A percentile compares a stretch with the other conserved stretches of the same genome.
phyloP scores from a whole-genome alignment of 2,797 vertebrate species.

The Percopsis omiscomaycus region DNA sequence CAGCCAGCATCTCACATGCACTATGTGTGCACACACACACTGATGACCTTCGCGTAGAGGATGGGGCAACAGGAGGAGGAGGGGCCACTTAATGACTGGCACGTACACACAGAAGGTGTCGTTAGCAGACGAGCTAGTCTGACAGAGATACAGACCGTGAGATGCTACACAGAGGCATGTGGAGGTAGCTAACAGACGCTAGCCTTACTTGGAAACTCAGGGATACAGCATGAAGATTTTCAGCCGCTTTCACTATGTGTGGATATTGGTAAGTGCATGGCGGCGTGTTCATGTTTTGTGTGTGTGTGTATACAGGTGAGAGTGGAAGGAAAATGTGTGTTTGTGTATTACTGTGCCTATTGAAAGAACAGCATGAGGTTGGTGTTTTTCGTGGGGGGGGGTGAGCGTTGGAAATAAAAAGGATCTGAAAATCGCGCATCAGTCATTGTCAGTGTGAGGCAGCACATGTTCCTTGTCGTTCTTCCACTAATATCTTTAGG shows the following conservation, averaged over 20 bases:
- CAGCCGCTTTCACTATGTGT: slow-evolving; percentile 87
- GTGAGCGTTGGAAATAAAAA: not conserved
- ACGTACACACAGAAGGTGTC: slow-evolving; percentile 26
- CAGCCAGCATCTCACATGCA: slow-evolving; percentile 6
- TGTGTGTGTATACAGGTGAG: not conserved
- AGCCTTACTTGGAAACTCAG: slow-evolving; percentile 3
- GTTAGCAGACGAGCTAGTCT: slow-evolving; percentile 20
- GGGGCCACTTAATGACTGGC: slow-evolving; percentile 25
- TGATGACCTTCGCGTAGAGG: slow-evolving; percentile 50
- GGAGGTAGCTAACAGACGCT: slow-evolving; percentile 28
- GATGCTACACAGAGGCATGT: not conserved
- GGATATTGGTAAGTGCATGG: slow-evolving; percentile 78
- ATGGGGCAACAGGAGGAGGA: slow-evolving; percentile 47
- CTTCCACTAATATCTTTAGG: slow-evolving; percentile 66
- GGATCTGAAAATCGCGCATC: not conserved
- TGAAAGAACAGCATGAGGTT: not conserved
- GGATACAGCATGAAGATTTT: slow-evolving; percentile 80
- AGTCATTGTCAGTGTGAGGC: slow-evolving; percentile 9
- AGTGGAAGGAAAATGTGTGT: not conserved
- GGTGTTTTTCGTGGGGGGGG: slow-evolving; percentile 5
- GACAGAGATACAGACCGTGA: no score
- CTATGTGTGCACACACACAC: slow-evolving; percentile 21
- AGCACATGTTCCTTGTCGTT: slow-evolving; percentile 29
- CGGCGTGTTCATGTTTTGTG: not conserved
- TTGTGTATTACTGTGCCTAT: not conserved